Evolutionary conservation across 2,888 invertebrate species (phyloP), one percentile per base, ranked within the genome.

Genomic region (Punctoribates punctum): DNA sequence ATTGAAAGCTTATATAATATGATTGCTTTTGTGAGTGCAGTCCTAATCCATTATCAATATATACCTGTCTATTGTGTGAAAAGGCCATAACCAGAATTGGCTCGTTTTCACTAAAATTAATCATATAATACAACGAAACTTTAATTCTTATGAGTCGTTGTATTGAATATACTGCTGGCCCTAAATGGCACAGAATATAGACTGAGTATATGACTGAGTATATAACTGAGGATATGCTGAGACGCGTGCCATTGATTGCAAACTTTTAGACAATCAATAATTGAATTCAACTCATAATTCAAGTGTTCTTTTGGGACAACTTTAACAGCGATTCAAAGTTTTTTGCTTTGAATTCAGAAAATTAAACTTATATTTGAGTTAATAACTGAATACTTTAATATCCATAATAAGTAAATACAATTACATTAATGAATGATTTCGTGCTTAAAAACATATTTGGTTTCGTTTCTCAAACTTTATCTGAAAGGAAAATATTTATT

Each of bases 31-130:
- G 72, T 72, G 23, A 46, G 20, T 23, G 13, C 72, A 72, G n/a
- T 72, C 27, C 46, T 72, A 72, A 72, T 72, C 72, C 72, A 72
- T 72, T 72, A 72, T 48, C 72, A 72, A 72, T 48, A 72, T 72
- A 72, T 72, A 72, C 72, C 72, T 72, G 72, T 72, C 46, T 72
- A 23, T 42, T 70, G 70, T 72, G 72, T 17, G 48, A 72, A 72
- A 65, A 70, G 29, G 70, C 42, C 23, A 48, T 70, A 42, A 42
- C 25, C 46, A 72, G 15, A 72, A 46, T 72, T 72, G 48, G 25
- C 72, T 46, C 72, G 25, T 72, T 72, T 72, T 72, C 8, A 17
- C 17, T 13, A 38, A 72, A 48, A 72, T 48, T 46, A 72, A 72
- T 72, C 72, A 72, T 42, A 72, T 46, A 72, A 46, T 72, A 72